phyloP scores from a whole-genome alignment of 2,113 vertebrate genomes.

The Cebidichthys violaceus region DNA sequence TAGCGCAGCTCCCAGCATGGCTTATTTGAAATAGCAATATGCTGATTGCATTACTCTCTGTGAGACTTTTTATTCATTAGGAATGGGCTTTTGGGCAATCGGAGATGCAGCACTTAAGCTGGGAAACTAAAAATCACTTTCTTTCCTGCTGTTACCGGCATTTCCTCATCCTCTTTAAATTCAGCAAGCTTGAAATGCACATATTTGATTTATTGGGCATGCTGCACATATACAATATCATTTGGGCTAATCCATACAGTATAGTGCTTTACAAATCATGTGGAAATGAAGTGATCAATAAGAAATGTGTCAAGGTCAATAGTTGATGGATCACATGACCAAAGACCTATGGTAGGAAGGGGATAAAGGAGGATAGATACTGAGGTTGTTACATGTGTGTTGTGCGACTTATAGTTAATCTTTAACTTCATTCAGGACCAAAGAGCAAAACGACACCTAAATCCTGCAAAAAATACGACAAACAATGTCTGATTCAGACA shows the following conservation, averaged over 20 bases:
- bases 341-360: not conserved
- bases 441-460: constrained; percentile 12
- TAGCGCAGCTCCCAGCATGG: constrained; percentile 60
- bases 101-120: constrained; percentile 29
- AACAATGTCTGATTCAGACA: not conserved
- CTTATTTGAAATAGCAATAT: constrained; percentile 77
- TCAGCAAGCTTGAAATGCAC: not conserved
- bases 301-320: constrained; percentile 21
- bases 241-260: not conserved
- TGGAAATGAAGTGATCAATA: constrained; percentile 22
- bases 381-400: not conserved
- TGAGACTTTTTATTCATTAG: constrained; percentile 32
- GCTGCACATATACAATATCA: not conserved
- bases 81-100: constrained; percentile 30
- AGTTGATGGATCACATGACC: constrained; percentile 16
- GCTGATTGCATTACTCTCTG: constrained; percentile 54
- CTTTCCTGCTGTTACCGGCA: not conserved
- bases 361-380: not conserved
- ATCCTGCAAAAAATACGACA: constrained; percentile 20
- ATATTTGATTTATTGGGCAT: not conserved
- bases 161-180: not conserved
- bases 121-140: constrained; percentile 39
- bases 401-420: constrained; percentile 54
- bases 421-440: constrained; percentile 57
- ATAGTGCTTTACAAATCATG: not conserved